Conservation (phyloP, 2,888 invertebrate species). For the Bellardia bayeri region DNA sequence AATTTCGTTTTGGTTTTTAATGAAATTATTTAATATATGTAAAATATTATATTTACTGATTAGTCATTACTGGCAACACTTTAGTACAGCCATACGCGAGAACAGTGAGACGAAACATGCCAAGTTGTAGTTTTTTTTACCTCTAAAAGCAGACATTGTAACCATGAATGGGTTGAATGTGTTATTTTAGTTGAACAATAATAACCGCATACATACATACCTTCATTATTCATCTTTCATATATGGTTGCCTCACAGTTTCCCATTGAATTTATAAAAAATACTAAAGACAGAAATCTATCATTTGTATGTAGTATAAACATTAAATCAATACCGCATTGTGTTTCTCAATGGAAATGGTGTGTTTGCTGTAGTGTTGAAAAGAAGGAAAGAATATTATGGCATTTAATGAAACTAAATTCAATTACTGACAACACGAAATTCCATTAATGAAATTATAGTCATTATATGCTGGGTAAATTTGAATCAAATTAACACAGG, state of each 20-base stretch:
- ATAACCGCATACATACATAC: background rate
- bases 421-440: conserved; percentile 84
- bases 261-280: conserved; percentile 6
- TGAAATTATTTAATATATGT: conserved; percentile 61
- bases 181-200: conserved; percentile 42
- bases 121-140: background rate
- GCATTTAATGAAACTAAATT: conserved; percentile 84
- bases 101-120: conserved; percentile 10
- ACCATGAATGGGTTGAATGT: conserved; percentile 37
- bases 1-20: conserved; percentile 44
- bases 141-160: conserved; percentile 13
- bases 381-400: conserved; percentile 42
- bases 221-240: conserved; percentile 4
- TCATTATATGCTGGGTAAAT: conserved; percentile 77
- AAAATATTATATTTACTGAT: conserved; percentile 58
- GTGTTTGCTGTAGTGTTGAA: conserved; percentile 18
- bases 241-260: conserved; percentile 11
- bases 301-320: background rate
- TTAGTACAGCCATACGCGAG: conserved; percentile 7
- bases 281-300: too few species aligned
- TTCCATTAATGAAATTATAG: conserved; percentile 83
- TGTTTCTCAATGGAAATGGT: conserved; percentile 16
- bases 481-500: conserved; percentile 71
- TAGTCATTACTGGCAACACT: conserved; percentile 68
- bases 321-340: too few species aligned